These are phyloP conservation scores for Psilopogon haemacephalus DNA, from an alignment of 2,113 vertebrate genomes.

Conservation along the genomic window DNA sequence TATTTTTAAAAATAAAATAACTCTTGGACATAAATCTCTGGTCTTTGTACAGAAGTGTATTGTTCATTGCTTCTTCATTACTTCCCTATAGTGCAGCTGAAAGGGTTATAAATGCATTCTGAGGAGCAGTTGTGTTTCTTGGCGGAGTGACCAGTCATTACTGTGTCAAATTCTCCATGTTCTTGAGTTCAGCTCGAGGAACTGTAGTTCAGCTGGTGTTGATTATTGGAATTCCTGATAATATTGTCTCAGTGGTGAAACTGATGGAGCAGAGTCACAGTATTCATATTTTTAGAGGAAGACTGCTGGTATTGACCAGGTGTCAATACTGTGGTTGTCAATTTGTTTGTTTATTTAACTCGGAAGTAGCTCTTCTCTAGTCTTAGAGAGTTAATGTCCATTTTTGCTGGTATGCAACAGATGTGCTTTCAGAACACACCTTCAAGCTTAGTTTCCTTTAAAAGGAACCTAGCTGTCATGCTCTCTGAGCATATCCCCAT, in stretches of 20 bases:
- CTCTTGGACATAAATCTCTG: background rate
- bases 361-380: background rate
- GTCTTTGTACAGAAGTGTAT: background rate
- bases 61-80: background rate
- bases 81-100: background rate
- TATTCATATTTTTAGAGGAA: background rate
- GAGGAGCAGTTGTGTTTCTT: background rate
- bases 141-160: background rate
- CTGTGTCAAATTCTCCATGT: background rate
- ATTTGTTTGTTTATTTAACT: background rate
- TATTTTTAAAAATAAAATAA: background rate
- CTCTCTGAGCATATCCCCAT: background rate
- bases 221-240: background rate
- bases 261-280: background rate
- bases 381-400: accelerated
- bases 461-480: background rate
- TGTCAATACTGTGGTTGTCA: background rate
- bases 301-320: background rate
- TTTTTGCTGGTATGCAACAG: background rate
- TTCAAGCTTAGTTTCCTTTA: background rate
- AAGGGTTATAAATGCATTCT: background rate
- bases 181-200: background rate
- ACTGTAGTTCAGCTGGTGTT: background rate
- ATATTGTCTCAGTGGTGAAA: background rate
- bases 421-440: background rate